These are phyloP conservation scores for Rhogogaster chlorosoma DNA, from an alignment of 2,888 invertebrate genomes.

Conservation along the genomic window DNA sequence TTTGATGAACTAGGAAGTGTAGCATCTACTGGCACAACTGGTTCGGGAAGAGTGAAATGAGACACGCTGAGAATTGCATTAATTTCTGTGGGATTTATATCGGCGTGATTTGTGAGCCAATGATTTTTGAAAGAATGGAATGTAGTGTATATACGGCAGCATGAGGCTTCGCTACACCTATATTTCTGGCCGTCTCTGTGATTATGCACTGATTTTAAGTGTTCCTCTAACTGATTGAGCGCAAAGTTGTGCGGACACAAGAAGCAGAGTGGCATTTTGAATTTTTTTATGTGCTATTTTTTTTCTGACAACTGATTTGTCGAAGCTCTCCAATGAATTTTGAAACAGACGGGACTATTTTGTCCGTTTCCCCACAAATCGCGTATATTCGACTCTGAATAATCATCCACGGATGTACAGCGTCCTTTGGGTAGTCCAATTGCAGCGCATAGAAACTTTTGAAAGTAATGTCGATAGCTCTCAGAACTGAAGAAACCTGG, in stretches of 20 bases:
- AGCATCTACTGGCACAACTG: slow-evolving; percentile 5
- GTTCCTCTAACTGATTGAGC: slow-evolving; percentile 3
- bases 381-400: slow-evolving; percentile 53
- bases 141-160: neutral
- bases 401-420: slow-evolving; percentile 54
- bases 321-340: slow-evolving; percentile 51
- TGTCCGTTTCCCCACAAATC: slow-evolving; percentile 50
- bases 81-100: neutral
- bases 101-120: slow-evolving; percentile 21
- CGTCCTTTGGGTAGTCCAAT: slow-evolving; percentile 54
- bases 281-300: neutral
- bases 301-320: neutral
- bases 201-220: slow-evolving; percentile 15
- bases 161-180: neutral
- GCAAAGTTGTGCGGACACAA: neutral
- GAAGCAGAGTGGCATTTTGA: slow-evolving; percentile 24
- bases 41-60: slow-evolving; percentile 3
- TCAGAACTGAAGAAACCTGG: slow-evolving; percentile 18
- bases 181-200: slow-evolving; percentile 9
- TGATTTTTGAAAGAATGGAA: slow-evolving; percentile 16
- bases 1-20: slow-evolving; percentile 6
- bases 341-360: slow-evolving; percentile 40
- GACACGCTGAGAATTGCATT: neutral
- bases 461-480: slow-evolving; percentile 54
- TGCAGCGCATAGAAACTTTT: slow-evolving; percentile 56